Conservation (phyloP, 2,113 vertebrate genomes). For the Taxidea taxus region DNA sequence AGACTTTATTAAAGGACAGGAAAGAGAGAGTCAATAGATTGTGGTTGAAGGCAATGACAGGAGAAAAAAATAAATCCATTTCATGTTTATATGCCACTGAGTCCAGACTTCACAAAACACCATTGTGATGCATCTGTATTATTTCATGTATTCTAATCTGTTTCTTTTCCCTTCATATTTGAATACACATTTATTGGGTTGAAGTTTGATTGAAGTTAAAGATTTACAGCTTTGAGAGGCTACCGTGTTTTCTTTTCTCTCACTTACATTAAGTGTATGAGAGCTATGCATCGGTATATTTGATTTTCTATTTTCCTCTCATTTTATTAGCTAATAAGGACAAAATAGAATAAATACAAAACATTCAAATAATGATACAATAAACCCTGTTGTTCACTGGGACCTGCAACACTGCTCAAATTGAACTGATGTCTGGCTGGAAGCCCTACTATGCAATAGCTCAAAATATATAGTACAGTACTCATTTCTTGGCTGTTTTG, state of each 20-base stretch:
- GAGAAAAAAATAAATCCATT: background rate
- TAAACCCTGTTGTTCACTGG: background rate
- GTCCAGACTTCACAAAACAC: background rate
- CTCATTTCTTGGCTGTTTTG: background rate
- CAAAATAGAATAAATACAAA: background rate
- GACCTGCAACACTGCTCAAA: background rate
- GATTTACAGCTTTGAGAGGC: background rate
- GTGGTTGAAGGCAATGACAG: background rate
- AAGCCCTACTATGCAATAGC: background rate
- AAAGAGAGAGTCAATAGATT: background rate
- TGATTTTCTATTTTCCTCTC: background rate
- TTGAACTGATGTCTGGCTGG: background rate
- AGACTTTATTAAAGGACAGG: conserved; percentile 5
- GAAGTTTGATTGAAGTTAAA: background rate
- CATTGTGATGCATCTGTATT: background rate
- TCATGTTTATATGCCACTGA: background rate
- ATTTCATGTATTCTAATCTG: conserved; percentile 30
- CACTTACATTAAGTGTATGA: conserved; percentile 29
- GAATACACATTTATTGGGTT: background rate
- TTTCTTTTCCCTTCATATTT: background rate
- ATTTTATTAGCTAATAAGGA: conserved; percentile 32
- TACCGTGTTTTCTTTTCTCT: background rate
- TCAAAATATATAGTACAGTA: background rate
- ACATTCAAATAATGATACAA: background rate
- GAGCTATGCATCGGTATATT: background rate